Base-by-base conservation (phyloP, 2,113 vertebrate genomes). In the Actenoides lindsayi region DNA sequence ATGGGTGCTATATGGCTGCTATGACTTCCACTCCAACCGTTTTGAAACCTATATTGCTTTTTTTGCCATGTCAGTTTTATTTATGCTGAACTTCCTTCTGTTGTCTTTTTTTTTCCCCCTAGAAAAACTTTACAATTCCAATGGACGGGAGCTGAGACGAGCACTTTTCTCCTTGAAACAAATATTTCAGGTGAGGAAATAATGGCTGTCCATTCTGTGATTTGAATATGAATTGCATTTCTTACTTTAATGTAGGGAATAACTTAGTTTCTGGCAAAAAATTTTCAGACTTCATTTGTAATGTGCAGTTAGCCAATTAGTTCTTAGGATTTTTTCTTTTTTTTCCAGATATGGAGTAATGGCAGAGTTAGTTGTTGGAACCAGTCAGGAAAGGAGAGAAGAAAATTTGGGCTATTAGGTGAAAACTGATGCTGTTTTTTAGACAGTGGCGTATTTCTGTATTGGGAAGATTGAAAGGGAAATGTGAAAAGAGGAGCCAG, bases 141-240 rank as follows among this genome's bases (percentile, higher is more conserved):
- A 82, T 89, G 99, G 99, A 95, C 98, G 99, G 64, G 99, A 99
- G 94, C 98, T 99, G 62, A 98, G 99, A 91, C 98, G 99, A 94
- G 99, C 99, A 33, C 99, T 99, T 86, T 99, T 99, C 98, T 99
- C 99, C 75, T 98, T 99, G 97, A 99, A 99, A 97, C 99, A 99
- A 96, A 99, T 99, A 97, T 99, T 99, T 98, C 99, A 99, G 99
- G 99, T 99, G 98, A 98, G 94, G 54, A 83, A 78, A 50, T 57
- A 53, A 46, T 59, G 23, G 1, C 65, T 79, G 3, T 75, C 27
- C 51, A 2, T 68, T 83, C 65, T 85, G 30, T 62, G 56, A n/a
- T 50, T 67, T 79, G 37, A 83, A 68, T 3, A 23, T 37, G 2
- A 81, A 25, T 33, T 59, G 1, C 6, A 25, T 64, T 20, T 28